A percentile compares a stretch with the other conserved stretches of the same genome.
Evolutionary conservation across 2,797 vertebrate genomes (phyloP).

Genomic region (Neoniphon sammara): DNA sequence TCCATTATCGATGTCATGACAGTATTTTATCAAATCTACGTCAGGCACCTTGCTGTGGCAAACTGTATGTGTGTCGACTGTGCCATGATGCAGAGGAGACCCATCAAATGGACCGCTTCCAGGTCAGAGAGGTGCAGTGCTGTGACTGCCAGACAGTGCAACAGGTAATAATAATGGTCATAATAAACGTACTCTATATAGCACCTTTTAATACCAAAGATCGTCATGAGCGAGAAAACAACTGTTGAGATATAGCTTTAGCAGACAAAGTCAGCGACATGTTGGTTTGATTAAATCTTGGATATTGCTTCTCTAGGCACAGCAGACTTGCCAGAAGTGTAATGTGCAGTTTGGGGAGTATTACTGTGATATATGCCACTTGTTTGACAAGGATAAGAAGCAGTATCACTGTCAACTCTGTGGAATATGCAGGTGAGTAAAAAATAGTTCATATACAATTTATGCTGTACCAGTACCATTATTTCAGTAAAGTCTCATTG

Average conservation of each 20-base stretch:
- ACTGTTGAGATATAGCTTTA: too few species aligned
- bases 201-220: too few species aligned
- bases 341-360: slow-evolving; percentile 91
- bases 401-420: slow-evolving; percentile 94
- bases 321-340: slow-evolving; percentile 89
- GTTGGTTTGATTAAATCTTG: background rate
- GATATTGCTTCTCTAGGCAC: slow-evolving; percentile 74
- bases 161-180: slow-evolving; percentile 78
- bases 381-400: slow-evolving; percentile 94
- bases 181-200: too few species aligned
- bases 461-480: background rate
- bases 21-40: slow-evolving; percentile 12
- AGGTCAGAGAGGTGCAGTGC: slow-evolving; percentile 91
- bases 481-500: too few species aligned
- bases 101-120: slow-evolving; percentile 92
- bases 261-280: too few species aligned
- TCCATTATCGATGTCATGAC: background rate
- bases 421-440: slow-evolving; percentile 93
- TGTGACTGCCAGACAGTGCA: slow-evolving; percentile 86
- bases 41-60: slow-evolving; percentile 94
- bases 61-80: slow-evolving; percentile 92
- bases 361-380: slow-evolving; percentile 92
- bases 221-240: background rate
- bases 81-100: slow-evolving; percentile 91
- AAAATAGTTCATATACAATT: background rate